Base-by-base conservation (phyloP, 2,113 vertebrate genomes). In the Cricetomys ansorgei region DNA sequence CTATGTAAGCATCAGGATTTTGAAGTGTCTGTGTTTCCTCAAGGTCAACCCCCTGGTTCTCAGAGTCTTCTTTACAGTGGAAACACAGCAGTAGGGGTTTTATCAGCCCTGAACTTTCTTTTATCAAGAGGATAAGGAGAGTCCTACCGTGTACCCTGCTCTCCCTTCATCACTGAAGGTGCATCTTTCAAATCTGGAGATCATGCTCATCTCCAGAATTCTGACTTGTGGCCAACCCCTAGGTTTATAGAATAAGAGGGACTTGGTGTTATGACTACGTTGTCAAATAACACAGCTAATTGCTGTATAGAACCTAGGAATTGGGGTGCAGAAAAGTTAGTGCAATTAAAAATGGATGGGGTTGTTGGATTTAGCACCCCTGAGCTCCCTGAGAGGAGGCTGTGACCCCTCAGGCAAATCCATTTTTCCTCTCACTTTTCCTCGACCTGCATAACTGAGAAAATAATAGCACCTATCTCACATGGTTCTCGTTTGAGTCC, bases 101-200 rank as follows among this genome's bases (percentile, higher is more conserved):
- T 86, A 53, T 67, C 73, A 65, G 16, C 73, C 94, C 65, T 48
- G 84, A 76, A 57, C 75, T 93, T 93, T 25, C 12, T 81, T 77
- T 81, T 40, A 89, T 53, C 91, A n/a, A 75, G 70, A 94, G 34
- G 37, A 40, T 23, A 91, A 89, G 27, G 10, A 59, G 50, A 85
- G 40, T 65, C 31, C 86, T 76, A 77, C 65, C 34, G 72, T 77
- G 65, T 59, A 64, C 5, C 40, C 53, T 64, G 57, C 34, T 59
- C 37, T 21, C 48, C 7, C 1, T 15, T 88, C 69, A n/a, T 62
- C 80, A 76, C n/a, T 70, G 29, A 59, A n/a, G 4, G 40, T 45
- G 72, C 43, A 11, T 70, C 43, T 94, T 94, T 43, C 91, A 43
- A 91, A 77, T 86, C 43, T 92, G 90, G 5, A 88, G 34, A 8